These are phyloP conservation scores for Tetragonula carbonaria DNA, from an alignment of 2,888 invertebrate species.

Conservation along the genomic window DNA sequence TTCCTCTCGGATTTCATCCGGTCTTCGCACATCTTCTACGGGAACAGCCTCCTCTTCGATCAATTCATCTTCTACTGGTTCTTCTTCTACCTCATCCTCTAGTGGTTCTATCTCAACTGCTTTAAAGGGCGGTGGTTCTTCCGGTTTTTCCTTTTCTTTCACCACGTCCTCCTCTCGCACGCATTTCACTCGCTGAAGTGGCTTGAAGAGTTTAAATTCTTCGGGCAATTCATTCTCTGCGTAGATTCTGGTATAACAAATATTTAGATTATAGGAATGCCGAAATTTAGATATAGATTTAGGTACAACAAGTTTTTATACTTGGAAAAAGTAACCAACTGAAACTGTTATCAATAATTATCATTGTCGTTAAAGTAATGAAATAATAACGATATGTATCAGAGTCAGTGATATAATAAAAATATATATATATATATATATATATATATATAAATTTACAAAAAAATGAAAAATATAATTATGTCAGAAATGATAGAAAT, in stretches of 20 bases:
- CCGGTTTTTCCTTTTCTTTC: constrained; percentile 18
- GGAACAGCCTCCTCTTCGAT: background rate
- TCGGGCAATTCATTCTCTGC: constrained; percentile 97
- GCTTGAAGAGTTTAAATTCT: constrained; percentile 97
- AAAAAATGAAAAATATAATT: no score
- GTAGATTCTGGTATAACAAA: constrained; percentile 88
- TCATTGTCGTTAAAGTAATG: no score
- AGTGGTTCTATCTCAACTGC: background rate
- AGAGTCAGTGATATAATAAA: no score
- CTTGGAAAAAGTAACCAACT: no score
- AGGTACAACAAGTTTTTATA: no score
- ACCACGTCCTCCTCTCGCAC: constrained; percentile 39
- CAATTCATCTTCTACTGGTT: constrained; percentile 38
- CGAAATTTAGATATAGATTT: no score
- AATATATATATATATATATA: no score
- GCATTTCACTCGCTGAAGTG: constrained; percentile 87
- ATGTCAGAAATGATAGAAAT: no score
- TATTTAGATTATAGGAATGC: no score
- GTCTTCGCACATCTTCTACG: background rate
- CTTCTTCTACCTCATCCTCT: constrained; percentile 28
- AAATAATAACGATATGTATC: no score
- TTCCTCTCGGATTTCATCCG: background rate
- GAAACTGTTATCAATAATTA: no score
- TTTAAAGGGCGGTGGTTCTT: constrained; percentile 43
- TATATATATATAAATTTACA: no score